Base-by-base conservation (phyloP, 2,797 vertebrate genomes). In the Lepus townsendii region DNA sequence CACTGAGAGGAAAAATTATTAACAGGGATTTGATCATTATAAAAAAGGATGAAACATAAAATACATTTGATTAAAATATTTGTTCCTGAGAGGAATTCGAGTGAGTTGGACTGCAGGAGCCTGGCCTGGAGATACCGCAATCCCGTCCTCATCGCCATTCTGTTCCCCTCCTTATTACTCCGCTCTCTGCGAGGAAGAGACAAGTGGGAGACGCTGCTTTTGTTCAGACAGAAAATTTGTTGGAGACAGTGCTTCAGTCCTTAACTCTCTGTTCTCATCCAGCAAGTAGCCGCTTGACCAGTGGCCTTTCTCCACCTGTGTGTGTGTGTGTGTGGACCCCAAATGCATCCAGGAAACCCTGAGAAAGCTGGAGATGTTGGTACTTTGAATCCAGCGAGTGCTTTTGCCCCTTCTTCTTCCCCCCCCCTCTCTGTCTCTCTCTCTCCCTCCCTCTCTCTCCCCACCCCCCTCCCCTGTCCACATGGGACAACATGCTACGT, bases 21-120 rank as follows among this genome's bases (percentile, higher is more conserved):
- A 93, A 57, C 24, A 66, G 57, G 62, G n/a, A 50, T 52, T 27
- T 79, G 72, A 65, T 68, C 69, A 66, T 42, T 83, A 91, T 75
- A 79, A 82, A 91, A 95, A 84, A 83, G 68, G 50, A n/a, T 47
- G 14, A 92, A 95, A 77, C 7, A 52, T 78, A 65, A 90, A 88
- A 72, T 62, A 12, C 14, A 80, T 88, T 92, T 66, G 35, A 72
- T 90, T 95, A 71, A 93, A 84, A 72, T 84, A 79, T 87, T 66
- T 94, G 35, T 76, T 76, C 26, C n/a, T 84, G 19, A 30, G 78
- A 96, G 16, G n/a, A 90, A 62, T 87, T 26, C 32, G 42, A 72
- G 22, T 38, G 26, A 57, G 63, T 13, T 80, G 20, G 11, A 17
- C 60, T 83, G 7, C 13, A 71, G 50, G 10, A 62, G 24, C 20